phyloP scores from a whole-genome alignment of 2,113 vertebrate species.

The Acanthisitta chloris region DNA sequence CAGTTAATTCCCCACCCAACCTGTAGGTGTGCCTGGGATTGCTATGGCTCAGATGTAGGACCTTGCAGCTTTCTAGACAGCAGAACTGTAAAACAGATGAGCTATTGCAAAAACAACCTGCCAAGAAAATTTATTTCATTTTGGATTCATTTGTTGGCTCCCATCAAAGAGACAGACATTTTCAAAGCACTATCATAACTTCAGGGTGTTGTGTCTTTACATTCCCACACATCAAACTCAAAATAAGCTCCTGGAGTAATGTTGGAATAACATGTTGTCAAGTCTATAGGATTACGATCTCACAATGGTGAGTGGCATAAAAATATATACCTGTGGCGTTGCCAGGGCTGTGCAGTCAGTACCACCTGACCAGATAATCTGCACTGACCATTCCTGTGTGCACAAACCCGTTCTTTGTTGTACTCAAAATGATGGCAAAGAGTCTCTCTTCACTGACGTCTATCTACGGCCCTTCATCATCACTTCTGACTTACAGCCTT shows the following conservation, averaged over 20 bases:
- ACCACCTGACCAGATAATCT: not conserved
- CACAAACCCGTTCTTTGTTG: not conserved
- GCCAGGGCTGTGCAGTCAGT: not conserved
- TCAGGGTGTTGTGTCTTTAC: not conserved
- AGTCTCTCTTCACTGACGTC: not conserved
- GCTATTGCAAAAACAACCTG: not conserved
- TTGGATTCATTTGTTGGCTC: not conserved
- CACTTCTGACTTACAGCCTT: not conserved
- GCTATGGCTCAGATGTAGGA: too few relatives aligned
- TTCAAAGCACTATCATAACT: not conserved
- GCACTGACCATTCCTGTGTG: not conserved
- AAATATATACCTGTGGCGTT: not conserved
- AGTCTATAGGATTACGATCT: not conserved
- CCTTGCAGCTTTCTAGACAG: not conserved
- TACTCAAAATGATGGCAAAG: not conserved
- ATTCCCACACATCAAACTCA: not conserved
- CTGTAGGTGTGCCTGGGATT: too few relatives aligned
- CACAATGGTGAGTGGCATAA: not conserved
- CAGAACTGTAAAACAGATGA: not conserved
- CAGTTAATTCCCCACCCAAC: too few relatives aligned
- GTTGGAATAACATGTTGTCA: not conserved
- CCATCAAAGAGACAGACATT: not conserved
- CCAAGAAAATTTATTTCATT: not conserved
- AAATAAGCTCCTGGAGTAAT: not conserved
- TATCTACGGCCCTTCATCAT: not conserved